phyloP scores from a whole-genome alignment of 2,888 invertebrate species.

The Chouioia cunea region DNA sequence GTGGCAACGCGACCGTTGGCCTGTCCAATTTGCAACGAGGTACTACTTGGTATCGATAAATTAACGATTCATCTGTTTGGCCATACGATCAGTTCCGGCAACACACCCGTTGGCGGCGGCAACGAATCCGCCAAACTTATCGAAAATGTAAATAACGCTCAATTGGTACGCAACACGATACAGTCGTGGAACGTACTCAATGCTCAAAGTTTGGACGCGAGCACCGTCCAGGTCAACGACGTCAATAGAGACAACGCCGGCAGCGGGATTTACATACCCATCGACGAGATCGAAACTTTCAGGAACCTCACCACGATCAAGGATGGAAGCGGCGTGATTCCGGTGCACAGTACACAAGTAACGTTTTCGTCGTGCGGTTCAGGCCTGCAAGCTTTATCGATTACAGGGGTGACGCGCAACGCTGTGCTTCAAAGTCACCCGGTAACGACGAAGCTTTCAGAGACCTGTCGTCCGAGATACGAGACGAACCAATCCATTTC shows the following conservation, averaged over 20 bases:
- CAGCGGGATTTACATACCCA: conserved; percentile 42
- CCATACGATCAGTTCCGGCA: conserved; percentile 71
- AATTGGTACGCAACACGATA: conserved; percentile 15
- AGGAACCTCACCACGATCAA: conserved; percentile 30
- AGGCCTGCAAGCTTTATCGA: too few species aligned
- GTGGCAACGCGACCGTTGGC: conserved; percentile 81
- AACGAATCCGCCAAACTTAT: conserved; percentile 46
- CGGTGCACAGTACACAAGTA: conserved; percentile 23
- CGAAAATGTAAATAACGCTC: conserved; percentile 31
- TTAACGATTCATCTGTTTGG: conserved; percentile 86
- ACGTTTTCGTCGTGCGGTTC: too few species aligned
- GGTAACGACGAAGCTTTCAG: too few species aligned
- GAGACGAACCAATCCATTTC: not conserved
- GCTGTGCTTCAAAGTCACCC: too few species aligned
- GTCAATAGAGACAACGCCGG: not conserved
- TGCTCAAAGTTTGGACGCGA: too few species aligned
- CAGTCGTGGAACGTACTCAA: conserved; percentile 57
- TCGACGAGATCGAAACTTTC: conserved; percentile 41
- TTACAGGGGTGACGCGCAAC: too few species aligned
- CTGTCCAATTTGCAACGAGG: conserved; percentile 84
- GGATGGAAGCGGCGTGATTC: conserved; percentile 11
- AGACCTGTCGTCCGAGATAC: too few species aligned
- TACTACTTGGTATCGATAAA: conserved; percentile 83
- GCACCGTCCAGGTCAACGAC: not conserved
- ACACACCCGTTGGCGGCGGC: conserved; percentile 1